A percentile compares a stretch with the other conserved stretches of the same genome.
phyloP scores from a whole-genome alignment of 2,113 vertebrate genomes.

The Macaca nemestrina region DNA sequence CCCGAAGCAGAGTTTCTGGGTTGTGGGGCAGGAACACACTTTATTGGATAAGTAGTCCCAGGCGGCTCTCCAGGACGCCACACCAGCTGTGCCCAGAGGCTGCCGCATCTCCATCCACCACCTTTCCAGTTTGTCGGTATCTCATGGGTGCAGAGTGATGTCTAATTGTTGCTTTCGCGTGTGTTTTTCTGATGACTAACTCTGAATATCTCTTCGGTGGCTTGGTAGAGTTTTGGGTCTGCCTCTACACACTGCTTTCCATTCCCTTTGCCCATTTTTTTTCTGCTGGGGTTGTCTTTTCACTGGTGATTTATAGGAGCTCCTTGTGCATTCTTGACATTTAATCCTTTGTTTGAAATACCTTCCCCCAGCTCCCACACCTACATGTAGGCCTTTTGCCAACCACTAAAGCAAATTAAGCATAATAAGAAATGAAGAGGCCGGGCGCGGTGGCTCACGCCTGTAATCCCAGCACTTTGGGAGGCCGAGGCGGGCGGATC shows the following conservation, averaged over 20 bases:
- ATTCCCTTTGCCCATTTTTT: neutral
- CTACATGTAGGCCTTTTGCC: neutral
- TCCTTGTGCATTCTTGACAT: neutral
- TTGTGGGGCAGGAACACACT: rapidly evolving
- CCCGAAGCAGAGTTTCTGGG: neutral
- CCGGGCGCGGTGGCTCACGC: no score
- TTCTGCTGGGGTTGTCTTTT: neutral
- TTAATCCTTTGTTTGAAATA: neutral
- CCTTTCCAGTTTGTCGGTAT: neutral
- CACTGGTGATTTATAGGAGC: neutral
- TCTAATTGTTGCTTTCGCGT: neutral
- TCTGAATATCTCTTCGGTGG: neutral
- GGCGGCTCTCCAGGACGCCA: neutral
- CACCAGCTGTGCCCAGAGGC: neutral
- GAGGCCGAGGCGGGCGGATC: no score
- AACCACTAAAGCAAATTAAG: neutral
- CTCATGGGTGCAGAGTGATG: neutral
- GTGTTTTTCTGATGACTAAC: neutral
- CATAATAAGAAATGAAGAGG: neutral
- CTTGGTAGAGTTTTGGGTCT: neutral
- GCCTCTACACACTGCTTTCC: neutral
- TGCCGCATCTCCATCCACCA: neutral
- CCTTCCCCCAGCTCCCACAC: neutral
- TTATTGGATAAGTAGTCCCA: neutral
- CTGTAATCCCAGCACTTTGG: no score